phyloP scores from a whole-genome alignment of 2,888 invertebrate genomes.

The Ctenicera cuprea region DNA sequence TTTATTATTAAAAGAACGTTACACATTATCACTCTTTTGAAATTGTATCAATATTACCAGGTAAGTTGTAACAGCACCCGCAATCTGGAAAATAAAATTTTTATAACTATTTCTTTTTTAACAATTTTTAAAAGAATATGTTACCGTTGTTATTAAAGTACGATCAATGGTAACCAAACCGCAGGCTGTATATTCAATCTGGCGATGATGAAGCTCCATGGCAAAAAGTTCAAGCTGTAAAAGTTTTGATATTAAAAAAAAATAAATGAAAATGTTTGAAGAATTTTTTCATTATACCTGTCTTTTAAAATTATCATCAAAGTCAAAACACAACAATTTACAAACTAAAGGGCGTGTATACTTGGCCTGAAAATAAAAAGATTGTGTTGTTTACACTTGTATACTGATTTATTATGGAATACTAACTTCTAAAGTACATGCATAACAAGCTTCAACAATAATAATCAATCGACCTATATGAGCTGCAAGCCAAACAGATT shows the following conservation, averaged over 20 bases:
- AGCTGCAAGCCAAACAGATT: constrained; percentile 73
- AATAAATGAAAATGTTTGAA: not conserved
- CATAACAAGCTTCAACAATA: constrained; percentile 75
- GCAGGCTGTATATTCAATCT: constrained; percentile 73
- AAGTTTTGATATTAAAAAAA: not conserved
- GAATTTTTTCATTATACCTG: constrained; percentile 20
- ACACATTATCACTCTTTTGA: constrained; percentile 23
- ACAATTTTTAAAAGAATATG: constrained; percentile 28
- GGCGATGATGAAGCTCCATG: constrained; percentile 68
- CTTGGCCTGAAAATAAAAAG: constrained; percentile 61
- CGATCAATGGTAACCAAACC: constrained; percentile 75
- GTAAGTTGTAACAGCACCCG: constrained; percentile 75
- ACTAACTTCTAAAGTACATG: constrained; percentile 70
- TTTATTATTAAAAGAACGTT: no score
- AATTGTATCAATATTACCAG: constrained; percentile 76
- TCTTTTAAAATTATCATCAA: constrained; percentile 31
- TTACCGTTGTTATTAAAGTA: constrained; percentile 75
- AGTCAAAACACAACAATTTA: constrained; percentile 44
- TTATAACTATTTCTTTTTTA: no score
- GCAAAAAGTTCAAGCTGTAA: constrained; percentile 69
- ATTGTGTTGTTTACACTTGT: not conserved
- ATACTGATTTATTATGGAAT: constrained; percentile 58
- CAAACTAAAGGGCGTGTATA: constrained; percentile 36
- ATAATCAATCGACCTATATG: constrained; percentile 73
- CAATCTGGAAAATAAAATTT: constrained; percentile 67